Evolutionary conservation across 2,797 vertebrate species (phyloP).

Genomic region (Prionace glauca): DNA sequence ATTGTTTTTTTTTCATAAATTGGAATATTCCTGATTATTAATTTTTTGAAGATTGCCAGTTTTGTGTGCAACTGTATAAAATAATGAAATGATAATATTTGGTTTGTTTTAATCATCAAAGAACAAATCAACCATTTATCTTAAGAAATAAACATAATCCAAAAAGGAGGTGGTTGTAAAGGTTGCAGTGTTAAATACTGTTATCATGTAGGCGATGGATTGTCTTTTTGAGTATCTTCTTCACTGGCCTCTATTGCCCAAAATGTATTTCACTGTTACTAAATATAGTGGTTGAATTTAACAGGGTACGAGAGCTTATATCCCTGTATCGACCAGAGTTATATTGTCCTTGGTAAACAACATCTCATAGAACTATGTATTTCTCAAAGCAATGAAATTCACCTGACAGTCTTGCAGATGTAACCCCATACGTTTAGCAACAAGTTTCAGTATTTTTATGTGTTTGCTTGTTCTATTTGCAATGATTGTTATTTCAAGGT

Average conservation of each 20-base stretch:
- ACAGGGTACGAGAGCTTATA: background rate
- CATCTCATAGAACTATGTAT: background rate
- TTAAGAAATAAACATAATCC: background rate
- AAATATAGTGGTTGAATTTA: background rate
- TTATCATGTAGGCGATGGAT: background rate
- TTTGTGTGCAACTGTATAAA: background rate
- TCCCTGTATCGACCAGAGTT: background rate
- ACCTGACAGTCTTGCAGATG: background rate
- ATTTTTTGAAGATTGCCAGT: background rate
- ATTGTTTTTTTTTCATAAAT: background rate
- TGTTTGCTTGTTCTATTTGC: background rate
- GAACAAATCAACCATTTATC: background rate
- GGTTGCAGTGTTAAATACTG: too few relatives aligned
- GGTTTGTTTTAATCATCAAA: background rate
- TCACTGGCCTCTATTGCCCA: background rate
- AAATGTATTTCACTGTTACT: conserved; percentile 7
- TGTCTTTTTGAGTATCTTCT: background rate
- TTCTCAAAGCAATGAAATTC: background rate
- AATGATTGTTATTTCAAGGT: background rate
- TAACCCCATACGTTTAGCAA: background rate
- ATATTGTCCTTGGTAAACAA: conserved; percentile 19
- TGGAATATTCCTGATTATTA: background rate
- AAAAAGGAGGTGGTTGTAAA: background rate
- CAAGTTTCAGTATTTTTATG: background rate
- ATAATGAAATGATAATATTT: background rate